phyloP scores from a whole-genome alignment of 2,113 vertebrate species.

The Scartelaos histophorus region DNA sequence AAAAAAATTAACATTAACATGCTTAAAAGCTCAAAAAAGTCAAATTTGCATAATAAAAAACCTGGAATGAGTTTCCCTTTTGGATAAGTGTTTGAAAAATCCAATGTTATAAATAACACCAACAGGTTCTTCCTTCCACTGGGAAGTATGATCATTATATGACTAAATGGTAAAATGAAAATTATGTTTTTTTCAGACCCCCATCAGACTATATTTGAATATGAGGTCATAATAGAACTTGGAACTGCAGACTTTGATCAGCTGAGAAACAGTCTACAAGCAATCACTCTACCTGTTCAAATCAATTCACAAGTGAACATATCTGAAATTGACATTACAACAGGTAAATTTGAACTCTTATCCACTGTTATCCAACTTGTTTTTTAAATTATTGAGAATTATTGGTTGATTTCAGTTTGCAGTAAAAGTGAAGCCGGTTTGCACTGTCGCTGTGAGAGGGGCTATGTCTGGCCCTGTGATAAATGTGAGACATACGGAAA shows the following conservation, averaged over 20 bases:
- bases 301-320: conserved; percentile 28
- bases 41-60: too few species aligned
- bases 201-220: conserved; percentile 26
- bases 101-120: too few species aligned
- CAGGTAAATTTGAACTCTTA: conserved; percentile 34
- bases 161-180: too few species aligned
- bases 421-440: not conserved
- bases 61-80: too few species aligned
- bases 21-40: too few species aligned
- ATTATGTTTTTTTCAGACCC: conserved; percentile 5
- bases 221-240: conserved; percentile 41
- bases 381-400: not conserved
- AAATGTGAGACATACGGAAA: conserved; percentile 34
- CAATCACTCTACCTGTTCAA: conserved; percentile 12
- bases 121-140: not conserved
- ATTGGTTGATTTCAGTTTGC: conserved; percentile 33
- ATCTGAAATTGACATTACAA: conserved; percentile 32
- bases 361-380: not conserved
- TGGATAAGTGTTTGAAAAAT: too few species aligned
- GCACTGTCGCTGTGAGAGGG: conserved; percentile 45
- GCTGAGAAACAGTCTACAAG: conserved; percentile 32
- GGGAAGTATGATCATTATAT: not conserved
- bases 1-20: too few species aligned
- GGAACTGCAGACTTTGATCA: conserved; percentile 23
- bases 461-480: conserved; percentile 41